phyloP scores from a whole-genome alignment of 1,140 invertebrate species.

The Bicyclus anynana region DNA sequence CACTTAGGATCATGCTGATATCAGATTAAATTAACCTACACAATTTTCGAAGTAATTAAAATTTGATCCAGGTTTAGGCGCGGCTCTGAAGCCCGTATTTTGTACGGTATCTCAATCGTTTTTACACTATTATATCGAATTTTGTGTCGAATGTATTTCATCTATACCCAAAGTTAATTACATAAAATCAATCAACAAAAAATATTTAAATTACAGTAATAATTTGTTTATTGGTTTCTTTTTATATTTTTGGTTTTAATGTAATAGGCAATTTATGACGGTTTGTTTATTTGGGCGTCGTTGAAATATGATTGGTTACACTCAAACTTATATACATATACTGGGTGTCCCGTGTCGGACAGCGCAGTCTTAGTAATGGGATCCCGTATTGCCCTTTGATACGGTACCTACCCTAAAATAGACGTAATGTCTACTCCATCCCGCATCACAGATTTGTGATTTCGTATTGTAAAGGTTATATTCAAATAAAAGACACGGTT shows the following conservation, averaged over 20 bases:
- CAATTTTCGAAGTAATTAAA: constrained; percentile 28
- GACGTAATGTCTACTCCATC: no score
- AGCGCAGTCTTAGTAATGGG: no score
- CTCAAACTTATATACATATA: no score
- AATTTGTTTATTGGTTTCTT: background rate
- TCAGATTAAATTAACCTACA: constrained; percentile 14
- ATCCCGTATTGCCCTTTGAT: no score
- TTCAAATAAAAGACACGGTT: no score
- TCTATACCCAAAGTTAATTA: background rate
- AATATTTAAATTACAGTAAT: background rate
- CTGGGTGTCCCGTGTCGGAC: no score
- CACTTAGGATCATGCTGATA: background rate
- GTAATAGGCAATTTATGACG: background rate
- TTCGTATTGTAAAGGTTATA: no score
- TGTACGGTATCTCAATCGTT: constrained; percentile 7
- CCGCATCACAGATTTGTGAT: no score
- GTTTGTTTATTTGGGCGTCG: background rate
- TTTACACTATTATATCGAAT: background rate
- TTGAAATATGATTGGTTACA: no score
- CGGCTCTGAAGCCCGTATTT: constrained; percentile 8
- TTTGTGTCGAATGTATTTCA: constrained; percentile 1
- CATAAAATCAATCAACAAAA: background rate
- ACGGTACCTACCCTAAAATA: no score
- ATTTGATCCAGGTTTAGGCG: constrained; percentile 16
- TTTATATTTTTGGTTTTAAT: background rate